phyloP scores from a whole-genome alignment of 2,113 vertebrate species.

The Corythoichthys intestinalis region DNA sequence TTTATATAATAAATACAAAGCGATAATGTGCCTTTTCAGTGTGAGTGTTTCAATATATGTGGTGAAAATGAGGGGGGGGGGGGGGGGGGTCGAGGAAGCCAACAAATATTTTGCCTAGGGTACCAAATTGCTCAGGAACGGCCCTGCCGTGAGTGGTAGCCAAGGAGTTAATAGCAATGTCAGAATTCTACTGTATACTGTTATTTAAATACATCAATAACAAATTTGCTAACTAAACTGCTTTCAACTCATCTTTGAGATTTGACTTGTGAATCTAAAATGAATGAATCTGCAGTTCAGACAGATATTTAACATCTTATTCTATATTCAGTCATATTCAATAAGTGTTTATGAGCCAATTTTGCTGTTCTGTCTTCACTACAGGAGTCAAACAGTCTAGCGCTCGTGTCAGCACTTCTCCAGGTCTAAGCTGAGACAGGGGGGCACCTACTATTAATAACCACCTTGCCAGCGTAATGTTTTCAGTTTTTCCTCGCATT shows the following conservation, averaged over 20 bases:
- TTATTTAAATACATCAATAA: not conserved
- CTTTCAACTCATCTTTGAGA: no score
- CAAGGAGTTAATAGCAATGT: not conserved
- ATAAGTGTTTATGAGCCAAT: not conserved
- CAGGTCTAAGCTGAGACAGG: constrained; percentile 30
- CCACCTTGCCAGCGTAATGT: not conserved
- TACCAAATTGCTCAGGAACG: no score
- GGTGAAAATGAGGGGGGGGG: no score
- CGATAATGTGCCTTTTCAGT: no score
- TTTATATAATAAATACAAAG: no score
- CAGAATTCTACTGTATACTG: not conserved
- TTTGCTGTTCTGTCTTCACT: constrained; percentile 30
- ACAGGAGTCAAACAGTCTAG: constrained; percentile 42
- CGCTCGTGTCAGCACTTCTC: constrained; percentile 50
- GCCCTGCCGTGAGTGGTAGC: no score
- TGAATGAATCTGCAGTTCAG: not conserved
- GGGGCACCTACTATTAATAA: constrained; percentile 8
- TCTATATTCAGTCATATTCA: constrained; percentile 2
- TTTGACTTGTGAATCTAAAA: no score
- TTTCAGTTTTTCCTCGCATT: not conserved
- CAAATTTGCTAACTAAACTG: no score
- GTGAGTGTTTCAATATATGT: no score
- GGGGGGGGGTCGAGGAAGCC: no score
- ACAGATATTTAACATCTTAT: constrained; percentile 26
- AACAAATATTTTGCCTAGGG: no score